A percentile compares a stretch with the other conserved stretches of the same genome.
phyloP scores from a whole-genome alignment of 2,797 vertebrate species.

The Phylloscopus collybita region DNA sequence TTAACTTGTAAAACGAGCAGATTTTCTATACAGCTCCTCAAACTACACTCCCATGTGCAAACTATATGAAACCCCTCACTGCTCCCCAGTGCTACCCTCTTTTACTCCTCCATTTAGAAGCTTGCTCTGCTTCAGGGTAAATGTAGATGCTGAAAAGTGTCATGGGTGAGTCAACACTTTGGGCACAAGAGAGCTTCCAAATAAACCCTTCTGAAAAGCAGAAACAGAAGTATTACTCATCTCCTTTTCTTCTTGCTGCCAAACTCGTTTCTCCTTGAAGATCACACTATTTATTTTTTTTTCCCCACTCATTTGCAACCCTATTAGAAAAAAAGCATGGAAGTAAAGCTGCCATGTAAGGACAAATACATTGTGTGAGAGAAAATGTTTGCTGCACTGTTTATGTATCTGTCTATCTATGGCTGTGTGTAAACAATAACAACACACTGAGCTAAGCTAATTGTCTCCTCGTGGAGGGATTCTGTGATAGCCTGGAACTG shows the following conservation, averaged over 20 bases:
- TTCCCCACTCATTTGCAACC: background rate
- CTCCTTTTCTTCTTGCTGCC: conserved; percentile 2
- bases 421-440: background rate
- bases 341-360: background rate
- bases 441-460: background rate
- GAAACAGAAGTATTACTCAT: conserved; percentile 47
- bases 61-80: background rate
- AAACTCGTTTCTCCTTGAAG: conserved; percentile 18
- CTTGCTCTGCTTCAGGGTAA: background rate
- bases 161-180: conserved; percentile 3
- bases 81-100: fast-evolving
- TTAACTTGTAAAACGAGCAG: background rate
- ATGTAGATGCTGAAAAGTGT: background rate
- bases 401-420: conserved; percentile 1
- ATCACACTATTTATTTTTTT: background rate
- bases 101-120: background rate
- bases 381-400: background rate
- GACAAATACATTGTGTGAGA: background rate
- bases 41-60: background rate
- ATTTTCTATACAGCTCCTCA: background rate
- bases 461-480: background rate
- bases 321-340: background rate
- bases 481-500: background rate
- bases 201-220: conserved; percentile 38
- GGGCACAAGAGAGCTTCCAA: conserved; percentile 22